Percentiles rank a stretch among this genome's conserved stretches.
Evolutionary conservation across 2,888 invertebrate genomes (phyloP).

Genomic region (Copidosoma aretas): DNA sequence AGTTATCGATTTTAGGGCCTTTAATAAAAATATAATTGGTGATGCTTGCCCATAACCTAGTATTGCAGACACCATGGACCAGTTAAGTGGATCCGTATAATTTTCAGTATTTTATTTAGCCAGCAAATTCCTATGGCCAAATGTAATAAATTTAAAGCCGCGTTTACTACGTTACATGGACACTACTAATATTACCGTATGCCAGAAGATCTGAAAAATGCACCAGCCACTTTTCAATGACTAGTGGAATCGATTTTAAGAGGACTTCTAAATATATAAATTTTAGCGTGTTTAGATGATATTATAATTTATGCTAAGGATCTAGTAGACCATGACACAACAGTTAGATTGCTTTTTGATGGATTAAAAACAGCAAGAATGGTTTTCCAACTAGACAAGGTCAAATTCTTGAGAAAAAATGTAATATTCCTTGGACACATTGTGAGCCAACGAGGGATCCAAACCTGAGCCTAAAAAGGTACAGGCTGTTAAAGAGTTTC

Average conservation of each 20-base stretch:
- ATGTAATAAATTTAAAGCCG: neutral
- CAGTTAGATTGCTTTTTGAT: conserved; percentile 4
- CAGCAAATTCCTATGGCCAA: neutral
- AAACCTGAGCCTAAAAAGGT: too few species aligned
- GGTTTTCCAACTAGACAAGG: conserved; percentile 16
- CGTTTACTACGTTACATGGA: neutral
- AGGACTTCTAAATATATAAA: neutral
- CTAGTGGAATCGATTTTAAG: neutral
- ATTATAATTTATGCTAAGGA: neutral
- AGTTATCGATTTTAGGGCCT: conserved; percentile 3
- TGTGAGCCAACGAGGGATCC: neutral
- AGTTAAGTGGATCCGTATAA: neutral
- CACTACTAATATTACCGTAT: neutral
- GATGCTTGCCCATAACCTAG: neutral
- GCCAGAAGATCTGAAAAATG: neutral
- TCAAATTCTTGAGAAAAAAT: conserved; percentile 17
- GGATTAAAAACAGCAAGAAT: conserved; percentile 12
- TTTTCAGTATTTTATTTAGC: neutral
- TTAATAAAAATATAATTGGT: conserved; percentile 1
- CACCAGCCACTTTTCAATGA: neutral
- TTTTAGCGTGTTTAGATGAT: conserved; percentile 9
- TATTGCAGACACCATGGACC: neutral
- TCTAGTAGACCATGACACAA: conserved; percentile 5
- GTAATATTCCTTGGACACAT: conserved; percentile 18
- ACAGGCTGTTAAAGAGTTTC: too few species aligned